phyloP scores from a whole-genome alignment of 2,888 invertebrate genomes.

The Pantelozetes paolii region DNA sequence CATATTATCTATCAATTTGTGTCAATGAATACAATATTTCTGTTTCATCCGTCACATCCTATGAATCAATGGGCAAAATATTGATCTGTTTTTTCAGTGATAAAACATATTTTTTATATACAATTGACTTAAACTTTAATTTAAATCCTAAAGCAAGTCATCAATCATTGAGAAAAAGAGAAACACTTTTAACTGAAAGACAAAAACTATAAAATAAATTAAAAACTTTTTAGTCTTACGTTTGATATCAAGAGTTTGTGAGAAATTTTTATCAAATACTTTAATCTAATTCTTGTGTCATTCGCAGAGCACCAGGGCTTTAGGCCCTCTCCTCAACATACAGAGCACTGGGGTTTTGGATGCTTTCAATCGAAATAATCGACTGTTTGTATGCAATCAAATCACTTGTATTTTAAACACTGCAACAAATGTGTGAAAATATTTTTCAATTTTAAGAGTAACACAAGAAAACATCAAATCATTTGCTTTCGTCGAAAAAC shows the following conservation, averaged over 20 bases:
- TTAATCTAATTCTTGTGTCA: slow-evolving; percentile 11
- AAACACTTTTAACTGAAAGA: background rate
- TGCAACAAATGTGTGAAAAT: slow-evolving; percentile 9
- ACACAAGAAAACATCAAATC: background rate
- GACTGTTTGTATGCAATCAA: slow-evolving; percentile 15
- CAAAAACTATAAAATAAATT: background rate
- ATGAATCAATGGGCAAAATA: background rate
- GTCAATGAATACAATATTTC: no score
- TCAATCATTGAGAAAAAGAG: slow-evolving; percentile 6
- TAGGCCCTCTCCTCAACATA: background rate
- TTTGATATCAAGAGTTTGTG: background rate
- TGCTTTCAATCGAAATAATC: slow-evolving; percentile 5
- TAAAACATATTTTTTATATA: no score
- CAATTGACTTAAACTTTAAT: no score
- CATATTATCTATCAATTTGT: background rate
- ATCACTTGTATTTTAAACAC: slow-evolving; percentile 24
- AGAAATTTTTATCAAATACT: background rate
- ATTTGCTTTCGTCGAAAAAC: background rate
- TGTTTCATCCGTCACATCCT: no score
- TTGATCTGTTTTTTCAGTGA: background rate
- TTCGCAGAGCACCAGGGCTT: slow-evolving; percentile 4
- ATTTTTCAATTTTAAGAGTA: background rate
- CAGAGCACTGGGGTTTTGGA: background rate
- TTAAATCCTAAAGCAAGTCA: no score
- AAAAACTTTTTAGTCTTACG: background rate